Evolutionary conservation across 1,140 invertebrate genomes (phyloP), one percentile per base, ranked within the genome.

Genomic region (Polypedilum pembai): DNA sequence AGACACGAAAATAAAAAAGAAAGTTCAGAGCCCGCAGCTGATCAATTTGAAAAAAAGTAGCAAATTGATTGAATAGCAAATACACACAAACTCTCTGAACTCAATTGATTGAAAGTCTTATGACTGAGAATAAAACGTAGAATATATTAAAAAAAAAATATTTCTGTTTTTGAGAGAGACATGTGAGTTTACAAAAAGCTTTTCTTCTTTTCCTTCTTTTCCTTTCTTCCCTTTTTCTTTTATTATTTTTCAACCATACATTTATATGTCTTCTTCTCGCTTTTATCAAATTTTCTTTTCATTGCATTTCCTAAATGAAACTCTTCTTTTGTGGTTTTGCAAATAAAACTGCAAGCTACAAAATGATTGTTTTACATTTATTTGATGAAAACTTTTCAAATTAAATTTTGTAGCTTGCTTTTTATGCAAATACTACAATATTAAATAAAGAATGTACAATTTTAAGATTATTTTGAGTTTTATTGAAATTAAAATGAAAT

Each of bases 181-280:
- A 56, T 56, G 45, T 56, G 45, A 56, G 45, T 56, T 56, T 56
- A 56, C n/a, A 56, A 56, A 45, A 45, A 56, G n/a, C 45, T 56
- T 12, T 15, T 56, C 12, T 15, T 15, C 10, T 56, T 56, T 56
- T n/a, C 45, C 3, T 15, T 15, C 12, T 12, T 56, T 56, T 56
- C n/a, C n/a, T 15, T 56, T n/a, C n/a, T 12, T 56, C 10, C 45
- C 5, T 56, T 56, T 56, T 15, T 8, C 12, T 56, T 56, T 56
- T 56, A 33, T 33, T 33, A n/a, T n/a, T n/a, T n/a, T n/a, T n/a
- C n/a, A n/a, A n/a, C n/a, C 24, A 33, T 33, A 33, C 24, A 33
- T 33, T 33, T 33, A 3, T 1, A 5, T 33, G 24, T 33, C 24
- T 33, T 33, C 24, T 33, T 33, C n/a, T n/a, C n/a, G n/a, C n/a